phyloP scores from a whole-genome alignment of 30 jellyfish, hydroid and myxozoan species.

The Mastigias papua region DNA sequence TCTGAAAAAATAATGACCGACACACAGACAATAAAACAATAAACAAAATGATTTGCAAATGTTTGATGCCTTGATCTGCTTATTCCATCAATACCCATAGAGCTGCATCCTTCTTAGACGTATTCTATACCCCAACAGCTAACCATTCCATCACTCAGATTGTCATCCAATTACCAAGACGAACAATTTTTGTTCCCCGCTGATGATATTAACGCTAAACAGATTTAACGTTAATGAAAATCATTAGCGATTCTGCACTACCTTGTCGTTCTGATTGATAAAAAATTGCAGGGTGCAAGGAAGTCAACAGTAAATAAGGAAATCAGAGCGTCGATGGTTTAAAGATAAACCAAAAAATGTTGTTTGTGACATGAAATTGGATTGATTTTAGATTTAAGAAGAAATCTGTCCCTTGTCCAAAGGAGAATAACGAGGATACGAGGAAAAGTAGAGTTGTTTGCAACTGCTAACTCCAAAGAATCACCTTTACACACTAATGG shows the following conservation, averaged over 20 bases:
- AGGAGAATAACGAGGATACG: slow-evolving; percentile 31
- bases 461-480: slow-evolving; percentile 1
- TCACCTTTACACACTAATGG: neutral
- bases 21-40: neutral
- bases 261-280: slow-evolving; percentile 4
- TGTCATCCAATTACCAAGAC: slow-evolving; percentile 19
- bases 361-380: slow-evolving; percentile 6
- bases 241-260: neutral
- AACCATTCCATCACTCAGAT: slow-evolving; percentile 12
- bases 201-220: slow-evolving; percentile 38
- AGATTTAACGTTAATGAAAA: neutral
- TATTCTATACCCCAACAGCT: slow-evolving; percentile 4
- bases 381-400: slow-evolving; percentile 1
- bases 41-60: neutral
- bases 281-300: slow-evolving; percentile 71
- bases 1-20: too few species aligned
- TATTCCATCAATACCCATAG: neutral
- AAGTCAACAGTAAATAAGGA: slow-evolving; percentile 24
- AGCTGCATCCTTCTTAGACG: slow-evolving; percentile 55
- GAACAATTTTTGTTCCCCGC: slow-evolving; percentile 16
- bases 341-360: neutral
- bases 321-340: slow-evolving; percentile 32
- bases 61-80: slow-evolving; percentile 15
- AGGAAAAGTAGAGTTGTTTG: neutral
- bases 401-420: slow-evolving; percentile 26